Base-by-base conservation (phyloP, 2,888 invertebrate species). In the Amblyteles armatorius region DNA sequence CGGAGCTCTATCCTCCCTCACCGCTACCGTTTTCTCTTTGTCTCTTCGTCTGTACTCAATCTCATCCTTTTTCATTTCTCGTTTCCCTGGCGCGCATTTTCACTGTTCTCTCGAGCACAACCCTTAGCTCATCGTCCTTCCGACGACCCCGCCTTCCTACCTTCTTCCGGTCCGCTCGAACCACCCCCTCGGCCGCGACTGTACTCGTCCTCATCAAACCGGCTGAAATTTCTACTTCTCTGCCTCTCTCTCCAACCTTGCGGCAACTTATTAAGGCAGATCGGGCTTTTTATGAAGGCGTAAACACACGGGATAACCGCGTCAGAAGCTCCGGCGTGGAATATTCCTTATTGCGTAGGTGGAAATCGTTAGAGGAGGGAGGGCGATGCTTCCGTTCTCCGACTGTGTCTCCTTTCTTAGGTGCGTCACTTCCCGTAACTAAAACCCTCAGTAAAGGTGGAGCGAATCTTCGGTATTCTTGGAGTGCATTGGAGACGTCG, bases 251-350 rank as follows among this genome's bases (percentile, higher is more conserved):
- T n/a, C 26, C 52, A 68, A 60, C n/a, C 16, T 48, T 68, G 16
- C 19, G 13, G 67, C 67, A 79, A 71, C 74, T 84, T 84, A 81
- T 84, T 79, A 82, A 79, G 63, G 67, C 77, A 85, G 83, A 85
- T 85, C 82, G 85, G 77, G 73, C 73, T 82, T 82, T 87, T 83
- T 83, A 82, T 69, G 79, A 69, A 50, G 33, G 33, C 44, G 79
- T 85, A 86, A 86, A 86, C 80, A 84, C 79, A 82, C 50, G 80
- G 82, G 76, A 86, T 82, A 86, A 83, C 82, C 76, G 79, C 74
- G 79, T 83, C 79, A 71, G 57, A 68, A 79, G 74, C 73, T 83
- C 65, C 40, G 79, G 73, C 68, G 36, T 67, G 57, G 73, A 79
- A 83, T 29, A 29, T 73, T 73, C 72, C 57, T 63, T 73, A 79